phyloP scores from a whole-genome alignment of 1,140 invertebrate genomes.

The Eufriesea mexicana region DNA sequence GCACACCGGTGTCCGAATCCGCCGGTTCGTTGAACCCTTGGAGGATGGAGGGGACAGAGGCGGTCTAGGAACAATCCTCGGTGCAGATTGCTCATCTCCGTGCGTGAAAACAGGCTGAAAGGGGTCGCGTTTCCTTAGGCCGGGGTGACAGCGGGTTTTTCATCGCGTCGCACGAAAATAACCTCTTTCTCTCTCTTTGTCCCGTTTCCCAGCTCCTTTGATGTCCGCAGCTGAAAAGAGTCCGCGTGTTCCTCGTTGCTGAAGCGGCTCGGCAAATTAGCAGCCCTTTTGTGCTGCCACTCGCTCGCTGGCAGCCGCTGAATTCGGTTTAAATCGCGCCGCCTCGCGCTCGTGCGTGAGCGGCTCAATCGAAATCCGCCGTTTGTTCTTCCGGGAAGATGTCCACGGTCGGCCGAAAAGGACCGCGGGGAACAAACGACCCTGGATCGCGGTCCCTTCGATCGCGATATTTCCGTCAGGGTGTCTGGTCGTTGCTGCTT shows the following conservation, averaged over 20 bases:
- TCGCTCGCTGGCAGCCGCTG: conserved; percentile 61
- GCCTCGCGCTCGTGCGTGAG: conserved; percentile 36
- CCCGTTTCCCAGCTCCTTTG: conserved; percentile 38
- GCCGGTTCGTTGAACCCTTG: neutral
- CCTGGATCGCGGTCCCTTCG: neutral
- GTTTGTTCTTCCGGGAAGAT: conserved; percentile 56
- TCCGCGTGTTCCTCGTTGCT: conserved; percentile 19
- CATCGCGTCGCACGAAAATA: conserved; percentile 34
- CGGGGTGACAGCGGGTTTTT: conserved; percentile 46
- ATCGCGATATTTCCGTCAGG: neutral
- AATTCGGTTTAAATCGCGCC: conserved; percentile 62
- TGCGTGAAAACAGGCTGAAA: conserved; percentile 19
- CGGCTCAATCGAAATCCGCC: conserved; percentile 51
- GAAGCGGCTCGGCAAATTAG: conserved; percentile 63
- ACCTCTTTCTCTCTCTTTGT: neutral
- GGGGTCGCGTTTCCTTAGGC: conserved; percentile 14
- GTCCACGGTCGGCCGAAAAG: neutral
- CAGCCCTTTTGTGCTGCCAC: conserved; percentile 67
- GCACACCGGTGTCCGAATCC: neutral
- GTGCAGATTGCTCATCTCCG: conserved; percentile 47
- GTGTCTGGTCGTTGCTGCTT: neutral
- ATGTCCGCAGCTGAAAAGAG: conserved; percentile 39
- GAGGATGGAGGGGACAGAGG: neutral
- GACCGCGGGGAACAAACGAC: neutral
- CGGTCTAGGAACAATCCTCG: conserved; percentile 18